phyloP scores from a whole-genome alignment of 2,888 invertebrate genomes.

The Eueremaeus valkanovi region DNA sequence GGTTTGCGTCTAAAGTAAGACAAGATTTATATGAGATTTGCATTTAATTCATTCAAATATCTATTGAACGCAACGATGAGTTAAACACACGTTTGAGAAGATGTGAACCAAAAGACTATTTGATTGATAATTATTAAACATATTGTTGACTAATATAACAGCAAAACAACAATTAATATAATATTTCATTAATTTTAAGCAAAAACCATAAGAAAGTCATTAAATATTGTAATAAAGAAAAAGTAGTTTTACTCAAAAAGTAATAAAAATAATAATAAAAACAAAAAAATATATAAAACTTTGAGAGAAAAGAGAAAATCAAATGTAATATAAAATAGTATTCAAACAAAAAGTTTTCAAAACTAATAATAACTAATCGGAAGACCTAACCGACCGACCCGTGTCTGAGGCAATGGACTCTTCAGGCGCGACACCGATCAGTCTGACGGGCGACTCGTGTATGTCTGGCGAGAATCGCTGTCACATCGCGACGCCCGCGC shows the following conservation, averaged over 20 bases:
- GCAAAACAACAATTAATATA: too few relatives aligned
- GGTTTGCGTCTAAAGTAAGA: neutral
- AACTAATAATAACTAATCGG: too few relatives aligned
- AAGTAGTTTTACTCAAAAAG: too few relatives aligned
- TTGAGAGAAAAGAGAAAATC: neutral
- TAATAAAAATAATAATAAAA: neutral
- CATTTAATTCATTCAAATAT: neutral
- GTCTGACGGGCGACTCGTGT: constrained; percentile 18
- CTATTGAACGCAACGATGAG: neutral
- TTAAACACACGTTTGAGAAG: neutral
- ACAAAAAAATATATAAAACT: neutral
- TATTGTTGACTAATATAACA: neutral
- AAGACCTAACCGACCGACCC: too few relatives aligned
- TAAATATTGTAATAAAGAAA: neutral
- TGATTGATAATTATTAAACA: too few relatives aligned
- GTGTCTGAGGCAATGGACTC: neutral
- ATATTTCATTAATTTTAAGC: neutral
- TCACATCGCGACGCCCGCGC: constrained; percentile 21
- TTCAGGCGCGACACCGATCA: constrained; percentile 19
- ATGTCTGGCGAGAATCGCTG: neutral
- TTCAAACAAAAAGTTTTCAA: too few relatives aligned
- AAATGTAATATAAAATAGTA: too few relatives aligned
- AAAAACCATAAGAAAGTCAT: neutral
- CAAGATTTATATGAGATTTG: neutral
- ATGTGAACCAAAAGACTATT: too few relatives aligned